phyloP scores from a whole-genome alignment of 2,797 vertebrate genomes.

The Denticeps clupeoides region DNA sequence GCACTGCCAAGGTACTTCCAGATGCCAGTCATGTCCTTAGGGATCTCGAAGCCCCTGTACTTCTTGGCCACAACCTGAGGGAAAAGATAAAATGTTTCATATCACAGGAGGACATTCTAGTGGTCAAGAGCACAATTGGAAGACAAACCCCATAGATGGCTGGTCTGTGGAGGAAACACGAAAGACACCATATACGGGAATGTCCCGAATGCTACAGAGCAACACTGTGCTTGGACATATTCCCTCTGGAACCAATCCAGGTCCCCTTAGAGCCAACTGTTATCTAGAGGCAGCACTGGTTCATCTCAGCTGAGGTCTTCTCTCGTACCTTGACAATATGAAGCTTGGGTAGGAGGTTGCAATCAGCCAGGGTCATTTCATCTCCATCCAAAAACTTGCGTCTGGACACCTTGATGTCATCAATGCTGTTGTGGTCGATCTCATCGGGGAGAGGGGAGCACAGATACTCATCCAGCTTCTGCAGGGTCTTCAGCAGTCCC shows the following conservation, averaged over 20 bases:
- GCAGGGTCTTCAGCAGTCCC: slow-evolving; percentile 84
- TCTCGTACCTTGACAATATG: slow-evolving; percentile 89
- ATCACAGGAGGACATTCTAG: background rate
- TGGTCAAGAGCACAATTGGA: too few species aligned
- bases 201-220: too few species aligned
- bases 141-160: too few species aligned
- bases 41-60: slow-evolving; percentile 90
- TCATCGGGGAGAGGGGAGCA: slow-evolving; percentile 84
- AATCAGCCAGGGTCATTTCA: slow-evolving; percentile 93
- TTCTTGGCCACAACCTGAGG: slow-evolving; percentile 97
- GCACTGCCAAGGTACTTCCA: slow-evolving; percentile 93
- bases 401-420: slow-evolving; percentile 72
- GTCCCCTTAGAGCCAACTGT: too few species aligned
- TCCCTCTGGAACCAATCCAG: too few species aligned
- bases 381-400: slow-evolving; percentile 90
- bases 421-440: slow-evolving; percentile 94
- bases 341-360: slow-evolving; percentile 92
- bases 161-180: too few species aligned
- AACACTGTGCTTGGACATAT: too few species aligned
- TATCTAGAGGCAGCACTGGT: too few species aligned
- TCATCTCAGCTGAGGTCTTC: too few species aligned
- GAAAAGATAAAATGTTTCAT: background rate
- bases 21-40: slow-evolving; percentile 82
- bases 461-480: slow-evolving; percentile 93
- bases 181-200: too few species aligned